These are phyloP conservation scores for Drosophila nigricruria DNA, from an alignment of 2,888 invertebrate species.

Conservation along the genomic window DNA sequence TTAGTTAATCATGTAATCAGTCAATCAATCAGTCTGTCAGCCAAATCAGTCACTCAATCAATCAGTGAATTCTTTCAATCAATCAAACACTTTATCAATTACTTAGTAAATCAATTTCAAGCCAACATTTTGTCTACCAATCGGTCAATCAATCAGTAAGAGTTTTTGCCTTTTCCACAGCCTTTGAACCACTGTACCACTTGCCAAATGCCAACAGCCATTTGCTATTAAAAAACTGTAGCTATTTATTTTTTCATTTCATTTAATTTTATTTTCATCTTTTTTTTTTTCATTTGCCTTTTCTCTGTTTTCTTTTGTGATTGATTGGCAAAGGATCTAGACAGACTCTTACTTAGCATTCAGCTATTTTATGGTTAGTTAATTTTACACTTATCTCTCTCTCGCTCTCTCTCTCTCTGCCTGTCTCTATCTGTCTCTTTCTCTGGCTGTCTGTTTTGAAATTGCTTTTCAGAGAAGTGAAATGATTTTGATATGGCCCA, in stretches of 20 bases:
- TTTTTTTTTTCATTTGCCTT: background rate
- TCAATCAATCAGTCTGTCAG: background rate
- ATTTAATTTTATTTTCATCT: background rate
- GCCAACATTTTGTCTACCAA: background rate
- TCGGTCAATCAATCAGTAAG: too few species aligned
- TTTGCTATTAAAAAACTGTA: slow-evolving; percentile 49
- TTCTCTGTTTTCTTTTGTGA: slow-evolving; percentile 33
- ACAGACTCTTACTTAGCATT: slow-evolving; percentile 2
- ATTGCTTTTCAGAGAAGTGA: slow-evolving; percentile 22
- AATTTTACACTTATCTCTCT: background rate
- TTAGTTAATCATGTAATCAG: too few species aligned
- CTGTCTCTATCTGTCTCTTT: background rate
- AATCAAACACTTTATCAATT: background rate
- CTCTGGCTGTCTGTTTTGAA: slow-evolving; percentile 6
- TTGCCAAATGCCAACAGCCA: slow-evolving; percentile 40
- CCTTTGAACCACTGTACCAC: slow-evolving; percentile 25
- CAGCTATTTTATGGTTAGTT: slow-evolving; percentile 10
- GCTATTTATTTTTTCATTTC: slow-evolving; percentile 21
- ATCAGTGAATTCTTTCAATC: background rate
- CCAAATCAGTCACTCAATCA: background rate
- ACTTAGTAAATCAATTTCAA: background rate
- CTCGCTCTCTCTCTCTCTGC: slow-evolving; percentile 8
- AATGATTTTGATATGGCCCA: slow-evolving; percentile 19
- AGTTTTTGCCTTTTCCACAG: background rate
- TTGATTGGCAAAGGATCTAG: slow-evolving; percentile 50